A percentile compares a stretch with the other conserved stretches of the same genome.
Conservation (phyloP, 2,888 invertebrate genomes). For the Polietes domitor region DNA sequence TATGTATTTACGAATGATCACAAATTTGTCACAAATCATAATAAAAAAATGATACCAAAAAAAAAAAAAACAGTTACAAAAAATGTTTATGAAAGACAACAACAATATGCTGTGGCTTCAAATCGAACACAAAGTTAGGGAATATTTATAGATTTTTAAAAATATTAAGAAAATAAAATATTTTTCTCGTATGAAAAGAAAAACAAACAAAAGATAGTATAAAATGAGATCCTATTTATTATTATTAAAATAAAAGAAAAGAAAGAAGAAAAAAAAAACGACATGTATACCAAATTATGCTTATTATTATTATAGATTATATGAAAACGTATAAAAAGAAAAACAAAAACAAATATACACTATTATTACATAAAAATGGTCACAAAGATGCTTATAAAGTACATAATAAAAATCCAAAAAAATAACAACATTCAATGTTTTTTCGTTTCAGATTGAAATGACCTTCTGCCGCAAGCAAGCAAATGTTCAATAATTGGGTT, state of each 20-base stretch:
- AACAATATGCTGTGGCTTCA: constrained; percentile 63
- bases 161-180: constrained; percentile 11
- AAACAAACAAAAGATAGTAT: constrained; percentile 9
- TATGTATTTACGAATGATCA: neutral
- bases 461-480: neutral
- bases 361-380: constrained; percentile 58
- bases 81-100: neutral
- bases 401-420: constrained; percentile 21
- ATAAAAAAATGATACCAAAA: constrained; percentile 50
- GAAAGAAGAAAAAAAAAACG: constrained; percentile 7
- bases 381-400: constrained; percentile 68
- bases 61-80: constrained; percentile 27
- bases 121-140: constrained; percentile 63
- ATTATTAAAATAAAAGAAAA: constrained; percentile 34
- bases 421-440: neutral
- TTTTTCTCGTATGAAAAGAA: constrained; percentile 42
- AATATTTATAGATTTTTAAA: constrained; percentile 57
- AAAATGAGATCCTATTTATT: constrained; percentile 50
- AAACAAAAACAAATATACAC: constrained; percentile 20
- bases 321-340: constrained; percentile 6
- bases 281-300: constrained; percentile 52
- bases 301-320: constrained; percentile 36
- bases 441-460: constrained; percentile 2
- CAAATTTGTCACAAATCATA: constrained; percentile 26
- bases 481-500: constrained; percentile 17